Base-by-base conservation (phyloP, 1,140 invertebrate genomes). In the Drosophila serrata region DNA sequence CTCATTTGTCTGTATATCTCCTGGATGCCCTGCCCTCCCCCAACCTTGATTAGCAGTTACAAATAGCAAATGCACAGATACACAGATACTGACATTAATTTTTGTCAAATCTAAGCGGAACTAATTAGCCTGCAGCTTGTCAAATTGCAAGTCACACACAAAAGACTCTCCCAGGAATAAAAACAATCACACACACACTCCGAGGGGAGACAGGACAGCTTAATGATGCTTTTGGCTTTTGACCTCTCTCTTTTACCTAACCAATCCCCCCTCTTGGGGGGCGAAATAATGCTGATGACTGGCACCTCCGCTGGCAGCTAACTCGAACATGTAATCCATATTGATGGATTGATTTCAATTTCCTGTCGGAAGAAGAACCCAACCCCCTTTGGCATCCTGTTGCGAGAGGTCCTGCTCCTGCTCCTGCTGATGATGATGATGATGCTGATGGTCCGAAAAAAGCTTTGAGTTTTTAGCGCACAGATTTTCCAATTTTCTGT, bases 321-420 rank as follows among this genome's bases (percentile, higher is more conserved):
- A 37, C 55, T 61, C 51, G 60, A 61, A 78, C 65, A 64, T 88
- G 85, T 90, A 88, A 88, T 91, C 88, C 86, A 90, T 92, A 81
- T 90, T 92, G 90, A 92, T 92, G 91, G 90, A 92, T 92, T 92
- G 90, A 92, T 92, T 92, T 92, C 87, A 92, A 92, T 92, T 92
- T 92, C 90, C 90, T 92, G 82, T 88, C 79, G 70, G 55, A 48
- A 35, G 43, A 33, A 42, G 61, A 37, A n/a, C 7, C 6, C 40
- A 3, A 3, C 63, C 62, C 51, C 45, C 61, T 33, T 33, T 9
- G 62, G 74, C 64, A 22, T 69, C 29, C 19, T 42, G n/a, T 9
- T 22, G 6, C 45, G 45, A 46, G 45, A 46, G 24, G 45, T 15
- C 43, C 49, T 56, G 61, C 24, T 15, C 17, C 17, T 19, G 11